These are phyloP conservation scores for Bufotes viridis DNA, from an alignment of 2,797 vertebrate species.

Conservation along the genomic window DNA sequence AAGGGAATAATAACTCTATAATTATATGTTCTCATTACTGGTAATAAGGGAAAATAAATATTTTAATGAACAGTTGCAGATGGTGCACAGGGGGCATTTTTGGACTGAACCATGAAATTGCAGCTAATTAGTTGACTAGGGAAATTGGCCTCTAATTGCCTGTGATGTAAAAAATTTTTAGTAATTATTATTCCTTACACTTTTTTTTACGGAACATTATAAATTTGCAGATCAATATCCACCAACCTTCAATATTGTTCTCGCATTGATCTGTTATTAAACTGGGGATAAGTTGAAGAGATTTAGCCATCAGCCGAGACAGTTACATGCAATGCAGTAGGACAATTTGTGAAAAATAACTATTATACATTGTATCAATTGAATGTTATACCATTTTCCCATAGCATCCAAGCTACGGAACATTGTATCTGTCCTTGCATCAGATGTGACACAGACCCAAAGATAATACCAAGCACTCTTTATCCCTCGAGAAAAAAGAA, in stretches of 20 bases:
- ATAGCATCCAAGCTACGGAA: neutral
- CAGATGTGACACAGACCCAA: constrained; percentile 3
- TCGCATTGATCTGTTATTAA: neutral
- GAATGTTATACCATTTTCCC: neutral
- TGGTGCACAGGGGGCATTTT: too few relatives aligned
- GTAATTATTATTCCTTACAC: too few relatives aligned
- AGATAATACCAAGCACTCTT: constrained; percentile 11
- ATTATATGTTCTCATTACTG: neutral
- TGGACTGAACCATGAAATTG: too few relatives aligned
- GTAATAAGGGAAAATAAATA: neutral
- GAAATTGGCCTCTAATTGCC: neutral
- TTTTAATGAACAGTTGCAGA: too few relatives aligned
- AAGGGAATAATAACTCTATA: neutral
- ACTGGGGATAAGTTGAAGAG: neutral
- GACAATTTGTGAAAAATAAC: neutral
- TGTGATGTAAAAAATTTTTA: neutral
- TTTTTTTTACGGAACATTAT: too few relatives aligned
- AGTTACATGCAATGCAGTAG: neutral
- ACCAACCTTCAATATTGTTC: neutral
- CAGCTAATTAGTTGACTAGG: too few relatives aligned
- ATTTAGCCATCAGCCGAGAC: neutral
- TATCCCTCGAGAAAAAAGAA: constrained; percentile 23
- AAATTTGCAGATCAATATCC: neutral
- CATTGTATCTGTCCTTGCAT: constrained; percentile 14
- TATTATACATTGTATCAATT: neutral